These are phyloP conservation scores for Ditylenchus weischeri DNA, from an alignment of 2,888 invertebrate genomes.

Conservation along the genomic window DNA sequence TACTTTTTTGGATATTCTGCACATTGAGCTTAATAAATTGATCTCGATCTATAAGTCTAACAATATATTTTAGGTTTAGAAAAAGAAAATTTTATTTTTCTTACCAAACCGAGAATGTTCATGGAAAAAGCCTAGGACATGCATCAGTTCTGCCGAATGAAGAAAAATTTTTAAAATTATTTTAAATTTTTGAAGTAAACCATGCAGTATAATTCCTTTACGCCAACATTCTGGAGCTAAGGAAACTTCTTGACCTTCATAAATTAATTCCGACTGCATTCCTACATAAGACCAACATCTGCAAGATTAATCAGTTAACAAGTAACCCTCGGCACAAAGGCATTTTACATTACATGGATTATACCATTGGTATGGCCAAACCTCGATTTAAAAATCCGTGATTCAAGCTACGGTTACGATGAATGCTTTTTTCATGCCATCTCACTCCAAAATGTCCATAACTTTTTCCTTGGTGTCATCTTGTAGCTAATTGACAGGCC, in stretches of 20 bases:
- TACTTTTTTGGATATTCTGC: conserved; percentile 36
- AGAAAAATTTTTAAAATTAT: not conserved
- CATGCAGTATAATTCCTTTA: conserved; percentile 38
- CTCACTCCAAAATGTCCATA: too few relatives aligned
- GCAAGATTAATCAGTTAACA: not conserved
- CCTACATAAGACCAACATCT: conserved; percentile 42
- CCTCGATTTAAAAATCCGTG: too few relatives aligned
- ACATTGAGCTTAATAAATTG: conserved; percentile 31
- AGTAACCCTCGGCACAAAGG: not conserved
- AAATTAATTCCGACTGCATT: conserved; percentile 25
- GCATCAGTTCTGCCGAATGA: conserved; percentile 21
- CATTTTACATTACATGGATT: too few relatives aligned
- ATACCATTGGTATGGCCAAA: too few relatives aligned
- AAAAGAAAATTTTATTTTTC: not conserved
- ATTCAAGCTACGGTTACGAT: too few relatives aligned
- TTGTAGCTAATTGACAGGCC: too few relatives aligned
- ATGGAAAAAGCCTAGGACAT: conserved; percentile 38
- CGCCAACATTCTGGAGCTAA: conserved; percentile 30
- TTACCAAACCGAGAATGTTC: conserved; percentile 36
- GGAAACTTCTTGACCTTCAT: conserved; percentile 32
- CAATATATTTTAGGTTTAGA: too few relatives aligned
- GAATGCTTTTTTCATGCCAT: too few relatives aligned
- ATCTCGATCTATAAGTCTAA: conserved; percentile 31
- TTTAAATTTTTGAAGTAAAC: conserved; percentile 13
- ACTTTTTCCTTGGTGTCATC: too few relatives aligned